These are phyloP conservation scores for Diglossa cyanea DNA, from an alignment of 2,797 vertebrate species.

Conservation along the genomic window DNA sequence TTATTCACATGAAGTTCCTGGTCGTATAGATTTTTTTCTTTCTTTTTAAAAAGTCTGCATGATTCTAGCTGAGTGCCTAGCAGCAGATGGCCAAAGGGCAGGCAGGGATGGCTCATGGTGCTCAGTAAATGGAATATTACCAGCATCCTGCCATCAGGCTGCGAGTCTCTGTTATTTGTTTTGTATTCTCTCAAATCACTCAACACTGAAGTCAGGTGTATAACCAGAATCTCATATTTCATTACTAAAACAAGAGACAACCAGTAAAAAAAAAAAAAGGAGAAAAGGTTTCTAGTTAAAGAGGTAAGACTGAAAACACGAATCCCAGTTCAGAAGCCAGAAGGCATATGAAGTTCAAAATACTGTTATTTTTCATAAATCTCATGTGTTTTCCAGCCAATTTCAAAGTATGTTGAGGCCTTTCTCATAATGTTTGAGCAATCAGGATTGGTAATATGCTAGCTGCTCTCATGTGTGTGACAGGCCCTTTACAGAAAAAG, in stretches of 20 bases:
- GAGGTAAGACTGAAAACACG: not conserved
- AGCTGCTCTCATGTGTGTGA: not conserved
- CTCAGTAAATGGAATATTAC: conserved; percentile 44
- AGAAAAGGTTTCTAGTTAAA: not conserved
- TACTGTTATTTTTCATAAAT: conserved; percentile 25
- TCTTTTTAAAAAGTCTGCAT: not conserved
- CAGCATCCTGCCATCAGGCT: not conserved
- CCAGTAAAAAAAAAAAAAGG: not conserved
- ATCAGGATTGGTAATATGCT: not conserved
- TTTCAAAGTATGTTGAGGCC: not conserved
- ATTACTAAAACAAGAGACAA: not conserved
- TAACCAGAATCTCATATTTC: conserved; percentile 1
- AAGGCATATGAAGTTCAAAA: conserved; percentile 12
- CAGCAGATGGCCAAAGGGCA: conserved; percentile 54
- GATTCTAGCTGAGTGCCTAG: not conserved
- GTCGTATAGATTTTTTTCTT: not conserved
- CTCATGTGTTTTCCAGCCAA: not conserved
- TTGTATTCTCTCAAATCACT: not conserved
- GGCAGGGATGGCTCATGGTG: conserved; percentile 10
- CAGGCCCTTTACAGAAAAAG: not conserved
- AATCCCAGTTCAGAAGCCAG: not conserved
- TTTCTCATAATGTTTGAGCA: not conserved
- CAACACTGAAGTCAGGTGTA: not conserved
- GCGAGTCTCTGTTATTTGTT: conserved; percentile 4
- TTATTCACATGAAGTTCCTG: not conserved